Percentiles rank a stretch among this genome's conserved stretches.
Conservation (phyloP, 2,113 vertebrate species). For the Hippotragus niger region DNA sequence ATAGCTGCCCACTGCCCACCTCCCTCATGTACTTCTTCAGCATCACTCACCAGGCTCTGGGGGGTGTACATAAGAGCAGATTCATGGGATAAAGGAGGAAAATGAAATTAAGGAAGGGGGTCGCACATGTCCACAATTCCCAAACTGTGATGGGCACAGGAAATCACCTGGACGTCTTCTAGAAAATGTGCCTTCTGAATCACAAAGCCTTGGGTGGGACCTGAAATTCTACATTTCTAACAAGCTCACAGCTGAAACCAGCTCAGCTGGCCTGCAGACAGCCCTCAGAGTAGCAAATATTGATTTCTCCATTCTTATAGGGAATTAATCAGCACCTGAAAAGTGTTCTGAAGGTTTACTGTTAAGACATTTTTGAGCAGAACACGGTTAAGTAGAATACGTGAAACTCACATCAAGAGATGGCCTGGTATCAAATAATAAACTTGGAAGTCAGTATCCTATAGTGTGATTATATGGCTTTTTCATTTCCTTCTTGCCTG, state of each 20-base stretch:
- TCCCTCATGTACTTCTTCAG: neutral
- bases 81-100: too few relatives aligned
- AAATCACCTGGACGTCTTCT: neutral
- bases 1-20: accelerated
- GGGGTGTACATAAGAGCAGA: neutral
- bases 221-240: neutral
- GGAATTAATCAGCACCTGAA: neutral
- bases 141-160: accelerated
- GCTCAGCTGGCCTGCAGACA: too few relatives aligned
- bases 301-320: accelerated
- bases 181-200: neutral
- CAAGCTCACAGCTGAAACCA: too few relatives aligned
- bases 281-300: neutral
- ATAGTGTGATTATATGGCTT: accelerated
- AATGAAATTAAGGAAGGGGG: neutral
- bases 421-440: too few relatives aligned
- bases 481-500: neutral
- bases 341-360: neutral
- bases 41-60: accelerated
- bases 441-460: neutral
- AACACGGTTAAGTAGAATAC: neutral
- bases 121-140: accelerated
- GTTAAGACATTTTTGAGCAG: neutral
- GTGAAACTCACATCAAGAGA: neutral
- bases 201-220: too few relatives aligned